Base-by-base conservation (phyloP, 2,797 vertebrate species). In the Mormyrus proboscirostris region DNA sequence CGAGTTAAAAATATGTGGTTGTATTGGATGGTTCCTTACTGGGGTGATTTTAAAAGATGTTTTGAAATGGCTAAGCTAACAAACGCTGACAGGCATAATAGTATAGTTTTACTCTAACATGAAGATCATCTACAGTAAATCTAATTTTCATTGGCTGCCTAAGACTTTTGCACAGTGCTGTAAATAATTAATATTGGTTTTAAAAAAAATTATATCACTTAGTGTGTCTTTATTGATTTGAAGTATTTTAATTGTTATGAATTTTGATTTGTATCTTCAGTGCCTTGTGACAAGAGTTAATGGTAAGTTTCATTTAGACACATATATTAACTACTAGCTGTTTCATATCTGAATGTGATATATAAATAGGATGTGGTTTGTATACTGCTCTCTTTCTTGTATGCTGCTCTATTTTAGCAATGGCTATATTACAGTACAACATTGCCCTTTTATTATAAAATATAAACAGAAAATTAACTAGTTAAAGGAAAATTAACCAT, bases 261-360 rank as follows among this genome's bases (percentile, higher is more conserved):
- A 88, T 88, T 91, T 89, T 50, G 41, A 50, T 82, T 59, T 89
- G 73, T 50, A 79, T 12, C 65, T 59, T 86, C 69, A 96, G 95
- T 95, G 95, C 89, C 90, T 87, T 8, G 38, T 90, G 2, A 93
- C 90, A 8, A 14, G 86, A 33, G 62, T 82, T 41, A 95, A 95
- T 8, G 93, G 95, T 95, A 90, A 93, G 93, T 89, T 6, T 22
- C 51, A 47, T n/a, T 73, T 57, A 55, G 2, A 6, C 44, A 33
- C 0, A 84, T 57, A 44, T 38, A 53, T 22, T 82, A 44, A 6
- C 5, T 8, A 19, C 16, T 88, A 19, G 29, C 25, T 53, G 29
- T 47, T 22, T 84, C 83, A 86, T 50, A 83, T 44, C 79, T 12
- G 29, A 73, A 50, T 53, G 22, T 22, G 22, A 51, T 51, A 47